Evolutionary conservation across 2,113 vertebrate genomes (phyloP).

Genomic region (Oryctolagus cuniculus): DNA sequence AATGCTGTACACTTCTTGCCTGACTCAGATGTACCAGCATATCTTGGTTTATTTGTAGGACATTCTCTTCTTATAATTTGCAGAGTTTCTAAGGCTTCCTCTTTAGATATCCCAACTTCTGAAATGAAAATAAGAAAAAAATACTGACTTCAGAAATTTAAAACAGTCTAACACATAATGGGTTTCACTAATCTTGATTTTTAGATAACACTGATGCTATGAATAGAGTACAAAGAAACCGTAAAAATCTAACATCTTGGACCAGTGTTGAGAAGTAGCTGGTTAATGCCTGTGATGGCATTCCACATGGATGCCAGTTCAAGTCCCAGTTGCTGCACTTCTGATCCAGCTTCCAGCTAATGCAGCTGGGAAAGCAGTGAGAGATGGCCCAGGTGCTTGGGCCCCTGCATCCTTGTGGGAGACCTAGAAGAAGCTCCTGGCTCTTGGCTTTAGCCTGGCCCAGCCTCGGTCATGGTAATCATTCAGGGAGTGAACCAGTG

Average conservation of each 20-base stretch:
- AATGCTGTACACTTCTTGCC: slow-evolving; percentile 90
- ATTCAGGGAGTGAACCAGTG: too few relatives aligned
- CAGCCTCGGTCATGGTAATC: too few relatives aligned
- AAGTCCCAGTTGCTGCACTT: not conserved
- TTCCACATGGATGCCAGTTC: not conserved
- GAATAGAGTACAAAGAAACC: not conserved
- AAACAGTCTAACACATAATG: not conserved
- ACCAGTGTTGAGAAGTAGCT: too few relatives aligned
- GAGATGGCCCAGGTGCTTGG: too few relatives aligned
- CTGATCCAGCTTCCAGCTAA: too few relatives aligned
- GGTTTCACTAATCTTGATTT: slow-evolving; percentile 56
- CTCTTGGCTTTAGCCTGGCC: too few relatives aligned
- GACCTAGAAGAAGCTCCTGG: too few relatives aligned
- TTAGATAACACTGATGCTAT: slow-evolving; percentile 41
- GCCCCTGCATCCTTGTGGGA: too few relatives aligned
- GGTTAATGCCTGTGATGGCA: too few relatives aligned
- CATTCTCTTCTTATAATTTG: slow-evolving; percentile 87
- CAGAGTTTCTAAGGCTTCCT: slow-evolving; percentile 93
- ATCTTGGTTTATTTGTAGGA: slow-evolving; percentile 69
- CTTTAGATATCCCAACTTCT: slow-evolving; percentile 93
- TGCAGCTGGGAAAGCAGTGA: too few relatives aligned
- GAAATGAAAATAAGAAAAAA: slow-evolving; percentile 73
- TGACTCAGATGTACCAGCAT: slow-evolving; percentile 27
- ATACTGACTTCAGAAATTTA: slow-evolving; percentile 49
- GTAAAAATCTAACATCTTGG: slow-evolving; percentile 2